Base-by-base conservation (phyloP, 2,888 invertebrate species). In the Cephus spinipes region DNA sequence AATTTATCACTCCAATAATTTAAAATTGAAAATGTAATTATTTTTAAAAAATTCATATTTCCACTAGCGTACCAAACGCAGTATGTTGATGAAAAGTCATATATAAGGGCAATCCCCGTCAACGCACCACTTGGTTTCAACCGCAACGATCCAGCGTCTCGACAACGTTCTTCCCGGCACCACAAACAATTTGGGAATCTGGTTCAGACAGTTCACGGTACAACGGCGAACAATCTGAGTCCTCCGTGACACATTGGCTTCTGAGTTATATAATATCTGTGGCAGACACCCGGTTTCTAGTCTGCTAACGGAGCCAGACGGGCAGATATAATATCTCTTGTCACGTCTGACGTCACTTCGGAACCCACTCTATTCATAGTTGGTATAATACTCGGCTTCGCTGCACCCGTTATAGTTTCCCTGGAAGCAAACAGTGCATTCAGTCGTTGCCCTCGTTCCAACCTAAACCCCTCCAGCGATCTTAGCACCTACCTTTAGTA, bases 311-410 rank as follows among this genome's bases (percentile, higher is more conserved):
- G 77, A 71, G 75, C 81, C 81, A 86, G 84, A 84, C 87, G 82
- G 83, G 81, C 83, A 84, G 85, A 86, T 87, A 86, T 87, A 89
- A 89, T 88, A 86, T 89, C 88, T 88, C 87, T 84, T 85, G 88
- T 88, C 89, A 87, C 85, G 83, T 87, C 85, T 88, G 84, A 87
- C 85, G 87, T 87, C 86, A 87, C 83, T 86, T 83, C 80, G 80
- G 80, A 82, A 81, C 80, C 79, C 80, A 82, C 78, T 81, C 82
- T 82, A 83, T 87, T 86, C 85, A 82, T 74, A 80, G 80, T 79
- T 78, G 76, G 32, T 76, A 76, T 36, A 81, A 80, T 80, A 76
- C 40, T 40, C 40, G 15, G 40, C 40, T 40, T 40, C 40, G 40
- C 40, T 40, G 40, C 40, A 40, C 40, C 40, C 40, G 40, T 40